Base-by-base conservation (phyloP, 2,888 invertebrate species). In the Rhabditoides inermis region DNA sequence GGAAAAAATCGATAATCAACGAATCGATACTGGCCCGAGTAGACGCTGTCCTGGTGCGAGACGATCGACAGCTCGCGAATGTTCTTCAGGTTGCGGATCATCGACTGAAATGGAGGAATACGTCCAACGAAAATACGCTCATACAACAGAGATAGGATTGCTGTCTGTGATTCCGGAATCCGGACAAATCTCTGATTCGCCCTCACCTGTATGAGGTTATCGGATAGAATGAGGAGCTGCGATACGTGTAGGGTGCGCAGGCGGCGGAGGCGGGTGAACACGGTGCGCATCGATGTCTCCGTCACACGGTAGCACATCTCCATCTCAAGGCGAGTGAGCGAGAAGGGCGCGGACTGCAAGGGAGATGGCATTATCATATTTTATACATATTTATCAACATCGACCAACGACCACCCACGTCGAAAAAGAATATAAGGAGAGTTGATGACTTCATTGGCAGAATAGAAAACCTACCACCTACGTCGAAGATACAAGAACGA, bases 241-340 rank as follows among this genome's bases (percentile, higher is more conserved):
- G 56, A 56, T 18, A 60, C 25, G 46, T 52, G 53, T 3, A 61
- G 57, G 7, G 41, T 42, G 36, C 49, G 40, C 22, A 57, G 49
- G n/a, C 7, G 12, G 20, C 26, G n/a, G 10, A 28, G 12, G 18
- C 46, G 46, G 18, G 5, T 20, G 15, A 7, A 41, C 12, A 51
- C 28, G 28, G 36, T 18, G 22, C 41, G 47, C 26, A 57, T 20
- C 6, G 54, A 42, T 15, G 39, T 20, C 12, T 47, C 48, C n/a
- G 59, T 45, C 28, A 62, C 47, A 20, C 62, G 57, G 22, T 51
- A 53, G 52, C 62, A 62, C 53, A 60, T 55, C 45, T 62, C 62
- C 37, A 62, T 40, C 40, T 62, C 62, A 10, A 62, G 23, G 39
- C 46, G 58, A 10, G 44, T 22, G 26, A 61, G 47, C 10, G 40